Evolutionary conservation across 2,888 invertebrate genomes (phyloP), one percentile per base, ranked within the genome.

Genomic region (Atethmia centrago): DNA sequence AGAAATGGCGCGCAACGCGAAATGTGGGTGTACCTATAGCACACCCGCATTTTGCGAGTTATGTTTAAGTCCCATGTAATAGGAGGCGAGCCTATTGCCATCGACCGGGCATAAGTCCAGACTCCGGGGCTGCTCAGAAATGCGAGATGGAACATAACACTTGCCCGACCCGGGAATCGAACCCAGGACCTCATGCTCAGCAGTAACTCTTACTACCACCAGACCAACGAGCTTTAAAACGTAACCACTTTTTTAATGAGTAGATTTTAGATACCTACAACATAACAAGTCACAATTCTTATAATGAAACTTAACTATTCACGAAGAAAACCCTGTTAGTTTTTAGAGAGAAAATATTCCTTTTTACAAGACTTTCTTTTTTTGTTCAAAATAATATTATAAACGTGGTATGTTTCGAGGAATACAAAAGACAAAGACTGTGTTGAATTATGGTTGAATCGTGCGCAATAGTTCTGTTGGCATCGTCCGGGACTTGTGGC

Each of bases 391-490:
- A 71, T 61, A 71, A 71, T n/a, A n/a, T 82, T 75, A 76, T 68
- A 87, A 85, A 85, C 74, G 78, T 55, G 55, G 69, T 81, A 68
- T 68, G 70, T 87, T 85, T 66, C 21, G 28, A 65, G 25, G 80
- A 74, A 84, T 86, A 86, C 87, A 88, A 90, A 89, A 90, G 85
- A 88, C 88, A 87, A 86, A 89, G 85, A 83, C 84, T 84, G 78
- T 74, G 85, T 77, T 76, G 86, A 90, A 82, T 91, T 91, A 91
- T 90, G 83, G 88, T 82, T 56, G 85, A 85, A 86, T 87, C 91
- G 91, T 92, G 92, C 85, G 87, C 88, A 82, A 76, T 85, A 79
- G 81, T 86, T 82, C 70, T 80, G 77, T 81, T 68, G 80, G 80
- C 81, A 70, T 77, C 74, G 82, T 82, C 72, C 63, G 75, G 71